Conservation (phyloP, 2,113 vertebrate genomes). For the Camelus dromedarius region DNA sequence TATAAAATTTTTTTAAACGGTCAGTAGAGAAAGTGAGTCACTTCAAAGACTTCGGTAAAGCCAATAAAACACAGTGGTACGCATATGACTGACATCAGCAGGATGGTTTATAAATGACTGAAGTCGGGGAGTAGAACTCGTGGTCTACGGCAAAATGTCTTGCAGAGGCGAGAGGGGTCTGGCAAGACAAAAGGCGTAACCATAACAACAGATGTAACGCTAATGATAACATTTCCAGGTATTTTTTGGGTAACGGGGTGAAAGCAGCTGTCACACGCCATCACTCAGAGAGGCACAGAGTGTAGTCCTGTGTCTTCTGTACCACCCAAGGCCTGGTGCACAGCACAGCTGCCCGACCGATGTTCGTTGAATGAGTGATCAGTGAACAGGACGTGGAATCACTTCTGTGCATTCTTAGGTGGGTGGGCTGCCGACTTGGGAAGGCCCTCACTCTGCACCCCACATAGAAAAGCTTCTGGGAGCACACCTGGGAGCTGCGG, state of each 20-base stretch:
- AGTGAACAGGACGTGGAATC: background rate
- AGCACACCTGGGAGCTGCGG: background rate
- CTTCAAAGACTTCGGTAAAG: background rate
- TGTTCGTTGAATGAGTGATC: background rate
- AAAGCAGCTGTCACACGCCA: background rate
- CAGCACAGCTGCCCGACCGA: background rate
- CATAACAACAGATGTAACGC: background rate
- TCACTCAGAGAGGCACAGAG: background rate
- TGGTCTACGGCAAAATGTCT: background rate
- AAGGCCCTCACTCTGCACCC: background rate
- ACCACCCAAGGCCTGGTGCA: background rate
- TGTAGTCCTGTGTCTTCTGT: background rate
- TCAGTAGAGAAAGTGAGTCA: conserved; percentile 44
- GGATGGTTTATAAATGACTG: background rate
- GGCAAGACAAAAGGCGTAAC: background rate
- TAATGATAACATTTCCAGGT: background rate
- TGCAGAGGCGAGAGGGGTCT: no score
- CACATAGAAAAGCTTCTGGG: background rate
- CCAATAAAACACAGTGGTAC: background rate
- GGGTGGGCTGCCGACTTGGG: background rate
- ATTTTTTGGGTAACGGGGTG: background rate
- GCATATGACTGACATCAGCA: background rate
- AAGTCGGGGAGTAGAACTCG: background rate
- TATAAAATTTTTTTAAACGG: conserved; percentile 12
- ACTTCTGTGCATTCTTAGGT: no score